Percentiles rank a stretch among this genome's conserved stretches.
These are phyloP conservation scores for Drosophila pruinosa DNA, from an alignment of 1,140 invertebrate species.

Conservation along the genomic window DNA sequence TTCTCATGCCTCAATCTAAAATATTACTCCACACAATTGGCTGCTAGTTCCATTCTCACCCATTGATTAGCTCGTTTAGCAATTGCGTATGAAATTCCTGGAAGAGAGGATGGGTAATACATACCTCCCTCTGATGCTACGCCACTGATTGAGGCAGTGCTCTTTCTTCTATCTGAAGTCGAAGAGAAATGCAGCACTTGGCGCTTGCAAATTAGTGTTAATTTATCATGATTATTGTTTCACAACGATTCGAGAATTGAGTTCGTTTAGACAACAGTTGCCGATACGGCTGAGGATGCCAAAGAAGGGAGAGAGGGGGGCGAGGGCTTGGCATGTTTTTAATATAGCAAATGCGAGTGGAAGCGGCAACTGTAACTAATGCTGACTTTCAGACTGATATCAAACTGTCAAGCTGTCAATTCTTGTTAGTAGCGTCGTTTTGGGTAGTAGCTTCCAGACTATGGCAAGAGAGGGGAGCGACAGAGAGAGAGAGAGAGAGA, in stretches of 20 bases:
- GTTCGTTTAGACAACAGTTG: conserved; percentile 45
- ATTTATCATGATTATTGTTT: conserved; percentile 79
- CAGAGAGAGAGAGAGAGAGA: conserved; percentile 4
- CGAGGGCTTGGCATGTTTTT: conserved; percentile 34
- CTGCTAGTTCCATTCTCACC: conserved; percentile 11
- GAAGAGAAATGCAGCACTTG: conserved; percentile 44
- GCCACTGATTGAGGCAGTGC: conserved; percentile 9
- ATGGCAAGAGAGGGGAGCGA: background rate
- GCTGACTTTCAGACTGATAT: conserved; percentile 75
- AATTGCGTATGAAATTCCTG: background rate
- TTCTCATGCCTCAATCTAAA: background rate
- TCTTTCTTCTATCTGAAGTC: background rate
- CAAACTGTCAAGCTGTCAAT: conserved; percentile 79
- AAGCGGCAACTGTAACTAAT: conserved; percentile 68
- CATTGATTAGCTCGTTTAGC: conserved; percentile 19
- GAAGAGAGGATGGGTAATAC: background rate
- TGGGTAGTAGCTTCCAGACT: background rate
- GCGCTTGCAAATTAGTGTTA: conserved; percentile 72
- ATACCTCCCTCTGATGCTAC: background rate
- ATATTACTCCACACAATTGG: conserved; percentile 1
- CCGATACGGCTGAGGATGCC: background rate
- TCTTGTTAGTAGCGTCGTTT: conserved; percentile 60
- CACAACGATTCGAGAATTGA: conserved; percentile 66
- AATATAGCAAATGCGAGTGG: conserved; percentile 60
- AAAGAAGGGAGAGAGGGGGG: background rate